Evolutionary conservation across 2,797 vertebrate species (phyloP).

Genomic region (Tragelaphus oryx): DNA sequence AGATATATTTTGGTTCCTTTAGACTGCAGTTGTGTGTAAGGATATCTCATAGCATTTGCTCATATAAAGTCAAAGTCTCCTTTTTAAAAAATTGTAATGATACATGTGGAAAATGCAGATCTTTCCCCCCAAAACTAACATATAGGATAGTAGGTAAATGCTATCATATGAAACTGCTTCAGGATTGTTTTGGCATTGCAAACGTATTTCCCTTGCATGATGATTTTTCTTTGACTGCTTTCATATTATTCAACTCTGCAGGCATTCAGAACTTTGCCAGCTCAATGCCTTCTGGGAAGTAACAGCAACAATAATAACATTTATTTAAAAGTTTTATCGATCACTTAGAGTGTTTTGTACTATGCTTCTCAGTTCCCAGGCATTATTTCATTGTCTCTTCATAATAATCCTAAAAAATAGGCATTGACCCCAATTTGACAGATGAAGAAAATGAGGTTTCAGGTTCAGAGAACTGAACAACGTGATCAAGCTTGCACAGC

Average conservation of each 20-base stretch:
- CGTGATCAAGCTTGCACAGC: not conserved
- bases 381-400: not conserved
- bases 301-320: not conserved
- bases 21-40: constrained; percentile 1
- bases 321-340: constrained; percentile 19
- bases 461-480: not conserved
- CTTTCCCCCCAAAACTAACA: not conserved
- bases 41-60: constrained; percentile 39
- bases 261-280: constrained; percentile 7
- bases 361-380: not conserved
- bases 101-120: not conserved
- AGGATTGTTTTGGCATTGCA: constrained; percentile 44
- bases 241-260: constrained; percentile 29
- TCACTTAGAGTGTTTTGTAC: not conserved
- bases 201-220: constrained; percentile 14
- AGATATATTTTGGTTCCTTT: constrained; percentile 23
- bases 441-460: not conserved
- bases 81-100: not conserved
- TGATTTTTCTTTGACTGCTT: constrained; percentile 46
- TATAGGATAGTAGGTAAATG: constrained; percentile 47
- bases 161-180: not conserved
- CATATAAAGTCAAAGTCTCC: constrained; percentile 24
- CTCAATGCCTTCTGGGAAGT: constrained; percentile 28
- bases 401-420: not conserved
- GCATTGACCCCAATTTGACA: not conserved